These are phyloP conservation scores for Parnassius orleans DNA, from an alignment of 2,888 invertebrate genomes.

Conservation along the genomic window DNA sequence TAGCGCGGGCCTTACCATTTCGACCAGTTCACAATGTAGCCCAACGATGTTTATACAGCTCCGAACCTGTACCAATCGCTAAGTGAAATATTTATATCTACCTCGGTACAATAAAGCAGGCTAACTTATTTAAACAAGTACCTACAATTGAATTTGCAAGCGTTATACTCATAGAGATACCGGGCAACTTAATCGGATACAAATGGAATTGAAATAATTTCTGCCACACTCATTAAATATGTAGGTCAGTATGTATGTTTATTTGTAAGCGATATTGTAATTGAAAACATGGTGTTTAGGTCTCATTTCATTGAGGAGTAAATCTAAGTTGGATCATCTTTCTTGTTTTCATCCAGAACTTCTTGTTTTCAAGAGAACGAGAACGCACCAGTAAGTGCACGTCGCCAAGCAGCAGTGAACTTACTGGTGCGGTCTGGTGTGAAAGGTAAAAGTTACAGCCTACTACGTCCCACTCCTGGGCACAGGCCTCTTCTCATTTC, in stretches of 20 bases:
- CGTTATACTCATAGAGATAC: conserved; percentile 19
- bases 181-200: conserved; percentile 26
- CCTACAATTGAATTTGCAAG: conserved; percentile 23
- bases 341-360: no score
- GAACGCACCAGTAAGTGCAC: no score
- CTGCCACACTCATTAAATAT: conserved; percentile 6
- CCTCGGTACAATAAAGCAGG: conserved; percentile 31
- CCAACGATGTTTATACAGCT: conserved; percentile 30
- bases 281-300: no score
- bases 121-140: conserved; percentile 30
- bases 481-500: no score
- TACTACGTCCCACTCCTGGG: no score
- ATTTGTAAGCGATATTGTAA: no score
- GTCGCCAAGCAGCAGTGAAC: no score
- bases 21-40: conserved; percentile 35
- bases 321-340: no score
- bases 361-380: no score
- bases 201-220: conserved; percentile 18
- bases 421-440: no score
- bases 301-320: no score
- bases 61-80: conserved; percentile 25
- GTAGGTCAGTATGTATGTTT: conserved; percentile 14
- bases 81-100: conserved; percentile 33
- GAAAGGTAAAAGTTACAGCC: no score
- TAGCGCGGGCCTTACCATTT: conserved; percentile 42